Conservation (phyloP, 2,888 invertebrate species). For the Calameuta pallipes region DNA sequence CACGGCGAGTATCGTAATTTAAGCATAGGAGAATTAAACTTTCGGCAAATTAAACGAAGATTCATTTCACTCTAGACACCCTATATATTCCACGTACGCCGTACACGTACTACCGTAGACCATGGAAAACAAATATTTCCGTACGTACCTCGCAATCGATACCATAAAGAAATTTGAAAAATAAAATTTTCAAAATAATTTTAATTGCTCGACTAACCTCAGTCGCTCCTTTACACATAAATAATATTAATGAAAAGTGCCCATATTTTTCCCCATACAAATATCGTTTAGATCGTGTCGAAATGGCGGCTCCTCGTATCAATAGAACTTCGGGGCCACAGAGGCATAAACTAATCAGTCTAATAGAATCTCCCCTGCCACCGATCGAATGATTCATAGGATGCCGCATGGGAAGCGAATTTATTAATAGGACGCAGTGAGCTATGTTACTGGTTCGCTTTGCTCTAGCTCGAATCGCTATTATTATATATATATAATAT, state of each 20-base stretch:
- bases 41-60: not conserved
- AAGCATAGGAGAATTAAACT: not conserved
- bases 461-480: constrained; percentile 38
- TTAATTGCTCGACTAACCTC: no score
- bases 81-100: not conserved
- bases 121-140: not conserved
- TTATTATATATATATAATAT: constrained; percentile 34
- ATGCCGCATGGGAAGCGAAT: constrained; percentile 50
- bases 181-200: no score
- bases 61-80: not conserved
- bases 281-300: not conserved
- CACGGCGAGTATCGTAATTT: not conserved
- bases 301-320: constrained; percentile 22
- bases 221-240: no score
- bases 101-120: no score
- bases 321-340: constrained; percentile 27
- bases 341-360: constrained; percentile 47
- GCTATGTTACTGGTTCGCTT: constrained; percentile 30
- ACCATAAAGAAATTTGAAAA: not conserved
- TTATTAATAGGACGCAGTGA: constrained; percentile 47
- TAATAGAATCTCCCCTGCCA: constrained; percentile 51
- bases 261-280: not conserved
- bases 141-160: not conserved
- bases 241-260: not conserved
- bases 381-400: constrained; percentile 52